Conservation (phyloP, 2,888 invertebrate genomes). For the Erpobdella octoculata region DNA sequence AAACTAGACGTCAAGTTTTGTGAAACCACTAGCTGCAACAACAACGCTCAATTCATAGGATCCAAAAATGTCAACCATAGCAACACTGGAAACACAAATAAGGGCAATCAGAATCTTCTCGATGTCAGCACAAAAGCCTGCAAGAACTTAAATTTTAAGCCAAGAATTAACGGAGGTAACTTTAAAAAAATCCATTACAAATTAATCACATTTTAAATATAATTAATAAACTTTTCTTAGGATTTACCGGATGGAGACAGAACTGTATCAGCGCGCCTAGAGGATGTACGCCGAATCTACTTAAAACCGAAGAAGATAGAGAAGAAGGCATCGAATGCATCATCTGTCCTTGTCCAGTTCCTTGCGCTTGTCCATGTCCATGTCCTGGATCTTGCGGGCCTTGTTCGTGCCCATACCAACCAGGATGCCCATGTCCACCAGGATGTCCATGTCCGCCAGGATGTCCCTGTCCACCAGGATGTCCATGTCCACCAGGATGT, state of each 20-base stretch:
- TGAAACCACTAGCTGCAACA: too few species aligned
- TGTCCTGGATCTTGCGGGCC: not conserved
- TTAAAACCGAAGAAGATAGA: slow-evolving; percentile 7
- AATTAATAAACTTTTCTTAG: not conserved
- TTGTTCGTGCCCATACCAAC: too few species aligned
- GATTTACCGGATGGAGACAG: slow-evolving; percentile 12
- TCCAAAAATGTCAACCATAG: slow-evolving; percentile 4
- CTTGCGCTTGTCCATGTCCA: not conserved
- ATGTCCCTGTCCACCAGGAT: not conserved
- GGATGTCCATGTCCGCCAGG: not conserved
- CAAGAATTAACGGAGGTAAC: not conserved
- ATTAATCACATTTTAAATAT: not conserved
- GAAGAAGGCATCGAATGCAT: slow-evolving; percentile 10
- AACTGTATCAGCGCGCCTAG: slow-evolving; percentile 7
- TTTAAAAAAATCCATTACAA: not conserved
- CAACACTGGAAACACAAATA: not conserved
- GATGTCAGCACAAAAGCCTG: not conserved
- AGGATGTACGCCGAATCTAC: not conserved
- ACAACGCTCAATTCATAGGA: too few species aligned
- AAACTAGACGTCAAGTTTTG: too few species aligned
- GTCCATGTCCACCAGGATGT: too few species aligned
- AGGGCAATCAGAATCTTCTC: not conserved
- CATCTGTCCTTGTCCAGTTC: slow-evolving; percentile 22
- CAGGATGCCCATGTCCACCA: not conserved
- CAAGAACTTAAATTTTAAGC: slow-evolving; percentile 3